Evolutionary conservation across 2,888 invertebrate genomes (phyloP), one percentile per base, ranked within the genome.

Genomic region (Yponomeuta cagnagella): DNA sequence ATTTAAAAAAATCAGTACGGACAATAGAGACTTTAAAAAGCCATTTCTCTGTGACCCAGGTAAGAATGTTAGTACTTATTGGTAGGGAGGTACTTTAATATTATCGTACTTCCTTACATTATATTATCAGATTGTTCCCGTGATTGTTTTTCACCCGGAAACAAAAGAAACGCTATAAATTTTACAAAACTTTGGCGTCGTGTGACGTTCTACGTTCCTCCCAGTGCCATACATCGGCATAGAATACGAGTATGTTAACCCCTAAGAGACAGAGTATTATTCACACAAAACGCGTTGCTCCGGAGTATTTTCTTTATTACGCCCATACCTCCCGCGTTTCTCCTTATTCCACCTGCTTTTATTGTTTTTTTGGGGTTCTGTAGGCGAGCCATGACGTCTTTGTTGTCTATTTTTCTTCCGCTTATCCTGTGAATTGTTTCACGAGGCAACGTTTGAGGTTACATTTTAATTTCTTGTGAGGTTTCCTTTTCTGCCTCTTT

Each of bases 251-350:
- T 23, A 68, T 23, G 68, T 68, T 68, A 68, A 48, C 48, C 68
- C 52, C 15, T n/a, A 48, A 23, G 48, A 68, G 68, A 8, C 43
- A 48, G 10, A 43, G 43, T 23, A 70, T 68, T 70, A 67, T 67
- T 68, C 69, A 82, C 78, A 79, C 77, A 77, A 77, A 80, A 77
- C 79, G 76, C 80, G 78, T 80, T 79, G 80, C 79, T 82, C 78
- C 76, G 74, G 73, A 83, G 86, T 80, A 82, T 85, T 87, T 87
- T 84, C 84, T 87, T 87, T 88, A 88, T 88, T 86, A 84, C 83
- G 81, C 80, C 79, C 82, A 83, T 84, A 52, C 83, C 80, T 75
- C 77, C 77, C 80, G 79, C 78, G 76, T 76, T 75, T 76, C 10
- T 77, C 80, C 81, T 84, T 84, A 82, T 80, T 84, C 80, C 79